A percentile compares a stretch with the other conserved stretches of the same genome.
Conservation (phyloP, 1,140 invertebrate species). For the Drosophila bocki region DNA sequence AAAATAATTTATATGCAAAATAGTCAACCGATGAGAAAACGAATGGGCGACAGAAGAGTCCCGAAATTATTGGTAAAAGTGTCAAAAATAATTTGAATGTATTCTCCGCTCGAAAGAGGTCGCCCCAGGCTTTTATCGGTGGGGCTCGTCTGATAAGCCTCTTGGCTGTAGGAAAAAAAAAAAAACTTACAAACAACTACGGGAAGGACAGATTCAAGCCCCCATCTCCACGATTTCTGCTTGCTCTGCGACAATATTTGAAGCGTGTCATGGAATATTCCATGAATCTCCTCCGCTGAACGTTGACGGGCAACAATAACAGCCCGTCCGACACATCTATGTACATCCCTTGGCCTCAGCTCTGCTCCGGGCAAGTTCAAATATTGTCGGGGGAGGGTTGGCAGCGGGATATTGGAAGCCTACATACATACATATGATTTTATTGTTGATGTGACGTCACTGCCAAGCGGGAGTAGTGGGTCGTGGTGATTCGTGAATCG, state of each 20-base stretch:
- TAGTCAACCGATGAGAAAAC: not conserved
- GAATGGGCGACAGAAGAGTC: conserved; percentile 29
- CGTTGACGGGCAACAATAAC: conserved; percentile 49
- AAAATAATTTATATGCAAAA: conserved; percentile 58
- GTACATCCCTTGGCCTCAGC: conserved; percentile 46
- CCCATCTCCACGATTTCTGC: conserved; percentile 48
- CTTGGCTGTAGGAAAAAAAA: conserved; percentile 19
- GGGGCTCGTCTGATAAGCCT: conserved; percentile 58
- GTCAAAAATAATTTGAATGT: conserved; percentile 55
- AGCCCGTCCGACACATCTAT: conserved; percentile 23
- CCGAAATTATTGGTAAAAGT: conserved; percentile 47
- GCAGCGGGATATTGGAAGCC: conserved; percentile 26
- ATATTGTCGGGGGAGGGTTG: conserved; percentile 53
- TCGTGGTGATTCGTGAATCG: conserved; percentile 16
- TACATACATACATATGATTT: conserved; percentile 37
- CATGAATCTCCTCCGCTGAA: conserved; percentile 38
- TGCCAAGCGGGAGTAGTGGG: not conserved
- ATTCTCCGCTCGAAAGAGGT: conserved; percentile 1
- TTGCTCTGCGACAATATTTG: conserved; percentile 75
- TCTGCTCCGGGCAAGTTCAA: conserved; percentile 62
- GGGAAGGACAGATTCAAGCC: conserved; percentile 22
- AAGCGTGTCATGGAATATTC: conserved; percentile 82
- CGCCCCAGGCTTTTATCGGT: conserved; percentile 17
- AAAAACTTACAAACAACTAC: conserved; percentile 54
- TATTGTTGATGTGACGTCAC: conserved; percentile 67